Percentiles rank a stretch among this genome's conserved stretches.
Evolutionary conservation across 2,113 vertebrate species (phyloP).

Genomic region (Vimba vimba): DNA sequence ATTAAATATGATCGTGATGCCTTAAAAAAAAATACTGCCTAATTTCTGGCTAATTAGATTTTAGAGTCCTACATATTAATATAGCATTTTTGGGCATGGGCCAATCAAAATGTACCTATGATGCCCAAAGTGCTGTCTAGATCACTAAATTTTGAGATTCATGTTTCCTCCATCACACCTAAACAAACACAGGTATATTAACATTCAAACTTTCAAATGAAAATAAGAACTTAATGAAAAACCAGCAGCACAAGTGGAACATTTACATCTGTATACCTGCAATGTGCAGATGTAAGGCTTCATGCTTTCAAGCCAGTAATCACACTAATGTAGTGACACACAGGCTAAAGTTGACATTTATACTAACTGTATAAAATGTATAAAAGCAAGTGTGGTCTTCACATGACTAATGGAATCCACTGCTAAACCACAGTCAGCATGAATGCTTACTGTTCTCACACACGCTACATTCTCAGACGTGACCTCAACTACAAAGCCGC

Average conservation of each 20-base stretch:
- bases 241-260: not conserved
- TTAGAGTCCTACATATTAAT: not conserved
- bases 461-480: slow-evolving; percentile 42
- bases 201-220: not conserved
- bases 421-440: not conserved
- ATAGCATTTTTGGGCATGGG: not conserved
- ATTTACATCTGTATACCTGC: not conserved
- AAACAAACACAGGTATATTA: not conserved
- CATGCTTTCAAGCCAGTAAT: not conserved
- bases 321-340: not conserved
- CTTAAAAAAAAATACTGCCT: not conserved
- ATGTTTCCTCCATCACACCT: not conserved
- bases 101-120: not conserved
- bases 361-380: not conserved
- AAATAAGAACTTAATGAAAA: not conserved
- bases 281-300: not conserved
- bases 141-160: not conserved
- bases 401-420: slow-evolving; percentile 10
- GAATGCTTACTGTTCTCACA: slow-evolving; percentile 34
- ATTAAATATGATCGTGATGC: no score
- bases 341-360: not conserved
- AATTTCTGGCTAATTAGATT: not conserved
- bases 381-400: not conserved
- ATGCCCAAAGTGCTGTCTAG: not conserved
- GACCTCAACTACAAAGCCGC: slow-evolving; percentile 43